Evolutionary conservation across 1,140 invertebrate genomes (phyloP).

Genomic region (Heliconius hewitsoni): DNA sequence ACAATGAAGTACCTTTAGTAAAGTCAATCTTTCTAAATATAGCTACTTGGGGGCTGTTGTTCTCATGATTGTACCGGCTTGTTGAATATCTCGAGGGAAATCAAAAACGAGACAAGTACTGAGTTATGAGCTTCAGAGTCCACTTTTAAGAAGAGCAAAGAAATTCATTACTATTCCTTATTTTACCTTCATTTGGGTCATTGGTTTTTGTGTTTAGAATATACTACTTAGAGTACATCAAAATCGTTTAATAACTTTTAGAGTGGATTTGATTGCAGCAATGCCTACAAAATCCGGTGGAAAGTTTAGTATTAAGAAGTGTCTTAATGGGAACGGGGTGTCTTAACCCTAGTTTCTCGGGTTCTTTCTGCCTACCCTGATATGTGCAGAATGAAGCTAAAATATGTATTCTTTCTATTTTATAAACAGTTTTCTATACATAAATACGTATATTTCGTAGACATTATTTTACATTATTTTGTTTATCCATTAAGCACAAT

Average conservation of each 20-base stretch:
- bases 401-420: too few relatives aligned
- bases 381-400: too few relatives aligned
- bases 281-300: fast-evolving
- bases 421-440: too few relatives aligned
- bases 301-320: too few relatives aligned
- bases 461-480: too few relatives aligned
- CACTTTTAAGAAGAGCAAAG: slow-evolving; percentile 27
- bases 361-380: too few relatives aligned
- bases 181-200: slow-evolving; percentile 2
- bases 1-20: background rate
- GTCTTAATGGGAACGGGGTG: too few relatives aligned
- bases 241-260: background rate
- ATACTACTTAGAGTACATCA: background rate
- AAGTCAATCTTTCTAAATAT: background rate
- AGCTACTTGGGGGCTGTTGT: background rate
- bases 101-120: slow-evolving; percentile 34
- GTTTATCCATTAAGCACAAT: too few relatives aligned
- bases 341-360: too few relatives aligned
- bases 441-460: too few relatives aligned
- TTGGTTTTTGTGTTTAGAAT: slow-evolving; percentile 1
- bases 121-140: slow-evolving; percentile 26
- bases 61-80: slow-evolving; percentile 14
- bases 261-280: too few relatives aligned
- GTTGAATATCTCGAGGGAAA: slow-evolving; percentile 38
- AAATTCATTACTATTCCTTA: slow-evolving; percentile 8